Percentiles rank a stretch among this genome's conserved stretches.
Evolutionary conservation across 1,140 invertebrate species (phyloP).

Genomic region (Phymorhynchus buccinoides): DNA sequence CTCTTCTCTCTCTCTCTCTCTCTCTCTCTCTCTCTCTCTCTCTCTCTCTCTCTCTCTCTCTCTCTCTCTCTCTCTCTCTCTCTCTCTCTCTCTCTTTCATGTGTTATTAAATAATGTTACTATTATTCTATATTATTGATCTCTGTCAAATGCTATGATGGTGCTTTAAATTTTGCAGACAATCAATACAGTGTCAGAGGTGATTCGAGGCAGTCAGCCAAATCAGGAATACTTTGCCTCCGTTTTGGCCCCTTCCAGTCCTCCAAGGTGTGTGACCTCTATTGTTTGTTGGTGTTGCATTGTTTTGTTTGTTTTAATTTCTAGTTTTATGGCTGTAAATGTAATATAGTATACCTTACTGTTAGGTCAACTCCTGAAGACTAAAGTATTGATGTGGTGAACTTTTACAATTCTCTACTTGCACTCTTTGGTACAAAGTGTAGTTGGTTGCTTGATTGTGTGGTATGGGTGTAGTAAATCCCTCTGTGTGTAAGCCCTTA

Average conservation of each 20-base stretch:
- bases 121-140: not conserved
- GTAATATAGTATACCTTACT: too few relatives aligned
- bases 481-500: too few relatives aligned
- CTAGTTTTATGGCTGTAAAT: too few relatives aligned
- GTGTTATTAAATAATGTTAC: not conserved
- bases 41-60: not conserved
- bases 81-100: not conserved
- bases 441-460: too few relatives aligned
- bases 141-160: not conserved
- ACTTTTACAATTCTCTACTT: too few relatives aligned
- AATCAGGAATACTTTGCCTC: constrained; percentile 95
- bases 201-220: constrained; percentile 89
- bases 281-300: too few relatives aligned
- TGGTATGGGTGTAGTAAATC: too few relatives aligned
- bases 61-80: not conserved
- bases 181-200: constrained; percentile 95
- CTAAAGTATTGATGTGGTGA: too few relatives aligned
- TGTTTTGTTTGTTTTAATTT: too few relatives aligned
- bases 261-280: constrained; percentile 81
- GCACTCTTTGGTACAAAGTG: too few relatives aligned
- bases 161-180: not conserved
- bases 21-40: not conserved
- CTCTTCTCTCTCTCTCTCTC: too few relatives aligned
- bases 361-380: too few relatives aligned
- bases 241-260: constrained; percentile 93